A percentile compares a stretch with the other conserved stretches of the same genome.
These are phyloP conservation scores for Haliclystus octoradiatus DNA, from an alignment of 30 jellyfish, hydroid and myxozoan species.

Conservation along the genomic window DNA sequence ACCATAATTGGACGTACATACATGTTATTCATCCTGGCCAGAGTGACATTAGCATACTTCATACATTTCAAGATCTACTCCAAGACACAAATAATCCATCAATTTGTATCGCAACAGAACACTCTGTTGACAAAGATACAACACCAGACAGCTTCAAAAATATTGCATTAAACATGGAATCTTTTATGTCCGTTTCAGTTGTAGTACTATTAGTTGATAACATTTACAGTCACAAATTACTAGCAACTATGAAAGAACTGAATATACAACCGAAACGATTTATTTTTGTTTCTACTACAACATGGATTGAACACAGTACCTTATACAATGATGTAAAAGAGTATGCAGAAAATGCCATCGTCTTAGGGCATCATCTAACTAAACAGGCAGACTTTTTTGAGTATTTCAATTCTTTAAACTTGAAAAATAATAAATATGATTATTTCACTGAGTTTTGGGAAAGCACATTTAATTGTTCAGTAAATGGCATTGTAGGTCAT, in stretches of 20 bases:
- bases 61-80: too few species aligned
- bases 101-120: too few species aligned
- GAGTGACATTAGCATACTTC: too few species aligned
- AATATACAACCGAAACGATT: constrained; percentile 7
- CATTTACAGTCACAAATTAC: neutral
- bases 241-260: neutral
- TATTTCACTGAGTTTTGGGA: neutral
- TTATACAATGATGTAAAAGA: neutral
- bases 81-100: too few species aligned
- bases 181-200: neutral
- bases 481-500: neutral
- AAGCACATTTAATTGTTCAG: neutral
- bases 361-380: neutral
- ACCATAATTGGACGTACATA: neutral
- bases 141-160: neutral
- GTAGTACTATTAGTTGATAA: neutral
- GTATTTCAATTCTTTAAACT: too few species aligned
- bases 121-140: neutral
- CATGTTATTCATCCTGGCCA: neutral
- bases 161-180: too few species aligned
- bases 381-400: neutral
- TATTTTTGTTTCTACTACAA: constrained; percentile 18
- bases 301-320: constrained; percentile 13
- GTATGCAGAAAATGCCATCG: neutral
- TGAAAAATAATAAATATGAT: neutral